Evolutionary conservation across 2,113 vertebrate genomes (phyloP).

Genomic region (Campylomormyrus numenius): DNA sequence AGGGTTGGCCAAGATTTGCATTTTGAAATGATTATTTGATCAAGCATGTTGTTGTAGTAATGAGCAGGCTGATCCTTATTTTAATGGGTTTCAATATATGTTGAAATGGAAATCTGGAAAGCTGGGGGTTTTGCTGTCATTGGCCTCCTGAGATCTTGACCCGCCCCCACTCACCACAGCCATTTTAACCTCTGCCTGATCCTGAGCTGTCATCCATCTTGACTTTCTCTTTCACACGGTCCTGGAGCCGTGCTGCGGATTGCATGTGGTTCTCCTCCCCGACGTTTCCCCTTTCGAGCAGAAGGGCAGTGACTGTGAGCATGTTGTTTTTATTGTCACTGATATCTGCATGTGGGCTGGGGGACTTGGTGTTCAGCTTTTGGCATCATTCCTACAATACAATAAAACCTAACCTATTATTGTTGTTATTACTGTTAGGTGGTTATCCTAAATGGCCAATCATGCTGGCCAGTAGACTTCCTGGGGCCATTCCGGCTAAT

Average conservation of each 20-base stretch:
- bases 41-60: neutral
- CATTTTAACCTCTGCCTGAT: neutral
- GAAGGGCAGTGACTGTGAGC: neutral
- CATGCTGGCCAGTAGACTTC: neutral
- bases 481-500: neutral
- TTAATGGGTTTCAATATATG: neutral
- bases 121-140: neutral
- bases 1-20: neutral
- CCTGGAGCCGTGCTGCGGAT: conserved; percentile 8
- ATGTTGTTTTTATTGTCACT: neutral
- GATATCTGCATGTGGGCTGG: neutral
- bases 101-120: neutral
- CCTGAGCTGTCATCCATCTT: conserved; percentile 8
- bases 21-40: conserved; percentile 9
- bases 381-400: neutral
- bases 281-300: conserved; percentile 17
- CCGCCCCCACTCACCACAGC: neutral
- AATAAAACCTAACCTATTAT: neutral
- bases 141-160: neutral
- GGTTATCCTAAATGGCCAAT: neutral
- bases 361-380: neutral
- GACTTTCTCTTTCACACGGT: conserved; percentile 17
- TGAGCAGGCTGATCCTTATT: neutral
- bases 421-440: neutral
- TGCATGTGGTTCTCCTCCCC: conserved; percentile 35